Percentiles rank a stretch among this genome's conserved stretches.
Evolutionary conservation across 2,797 vertebrate species (phyloP).

Genomic region (Vipera latastei): DNA sequence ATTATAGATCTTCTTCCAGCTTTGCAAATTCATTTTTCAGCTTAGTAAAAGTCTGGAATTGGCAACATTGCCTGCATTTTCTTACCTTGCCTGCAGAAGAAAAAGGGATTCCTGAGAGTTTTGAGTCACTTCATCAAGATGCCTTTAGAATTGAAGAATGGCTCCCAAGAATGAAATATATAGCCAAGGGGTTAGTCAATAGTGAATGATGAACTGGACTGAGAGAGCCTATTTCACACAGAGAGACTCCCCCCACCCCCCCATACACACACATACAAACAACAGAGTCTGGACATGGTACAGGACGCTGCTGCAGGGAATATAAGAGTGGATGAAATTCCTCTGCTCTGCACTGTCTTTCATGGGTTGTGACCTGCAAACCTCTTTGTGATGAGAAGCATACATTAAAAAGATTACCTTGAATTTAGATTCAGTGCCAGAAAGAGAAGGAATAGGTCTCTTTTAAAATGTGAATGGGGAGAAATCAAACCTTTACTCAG

Average conservation of each 20-base stretch:
- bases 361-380: neutral
- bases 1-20: neutral
- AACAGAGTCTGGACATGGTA: neutral
- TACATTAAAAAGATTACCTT: neutral
- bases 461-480: neutral
- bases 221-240: neutral
- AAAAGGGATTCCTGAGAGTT: neutral
- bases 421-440: neutral
- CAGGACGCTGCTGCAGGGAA: neutral
- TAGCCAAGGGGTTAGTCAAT: neutral
- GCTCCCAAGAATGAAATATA: neutral
- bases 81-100: neutral
- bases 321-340: neutral
- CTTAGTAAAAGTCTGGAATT: constrained; percentile 26
- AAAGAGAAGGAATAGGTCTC: neutral
- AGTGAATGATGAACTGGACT: neutral
- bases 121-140: neutral
- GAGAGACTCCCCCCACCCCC: neutral
- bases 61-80: neutral
- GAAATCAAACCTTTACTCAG: neutral
- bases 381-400: neutral
- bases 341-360: neutral
- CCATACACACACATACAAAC: neutral
- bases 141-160: neutral
- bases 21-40: constrained; percentile 6